A percentile compares a stretch with the other conserved stretches of the same genome.
Evolutionary conservation across 2,888 invertebrate species (phyloP).

Genomic region (Azorinus chamasolen): DNA sequence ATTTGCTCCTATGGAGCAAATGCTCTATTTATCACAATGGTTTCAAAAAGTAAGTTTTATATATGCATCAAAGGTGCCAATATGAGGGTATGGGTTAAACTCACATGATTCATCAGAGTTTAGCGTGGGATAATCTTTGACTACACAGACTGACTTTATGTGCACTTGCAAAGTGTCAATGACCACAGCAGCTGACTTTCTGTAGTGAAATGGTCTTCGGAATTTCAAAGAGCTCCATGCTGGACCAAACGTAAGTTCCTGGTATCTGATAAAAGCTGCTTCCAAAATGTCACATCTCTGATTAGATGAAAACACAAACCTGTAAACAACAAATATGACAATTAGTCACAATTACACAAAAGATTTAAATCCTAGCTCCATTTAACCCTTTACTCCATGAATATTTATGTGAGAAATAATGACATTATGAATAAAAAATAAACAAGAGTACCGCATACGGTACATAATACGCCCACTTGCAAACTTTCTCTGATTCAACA

Average conservation of each 20-base stretch:
- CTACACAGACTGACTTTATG: slow-evolving; percentile 89
- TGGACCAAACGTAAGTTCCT: slow-evolving; percentile 85
- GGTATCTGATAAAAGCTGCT: slow-evolving; percentile 88
- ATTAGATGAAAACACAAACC: slow-evolving; percentile 64
- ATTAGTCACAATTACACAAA: no score
- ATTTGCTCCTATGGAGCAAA: no score
- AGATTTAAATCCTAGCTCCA: no score
- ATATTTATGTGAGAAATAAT: no score
- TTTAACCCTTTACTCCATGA: no score
- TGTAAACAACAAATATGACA: slow-evolving; percentile 33
- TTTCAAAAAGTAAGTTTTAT: no score
- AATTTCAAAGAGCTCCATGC: slow-evolving; percentile 32
- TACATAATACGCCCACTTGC: no score
- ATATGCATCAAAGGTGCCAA: neutral
- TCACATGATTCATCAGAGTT: slow-evolving; percentile 93
- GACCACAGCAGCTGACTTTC: slow-evolving; percentile 7
- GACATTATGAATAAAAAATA: no score
- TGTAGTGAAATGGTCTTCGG: slow-evolving; percentile 20
- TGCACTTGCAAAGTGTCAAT: slow-evolving; percentile 87
- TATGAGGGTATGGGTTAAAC: slow-evolving; percentile 32
- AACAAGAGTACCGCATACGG: no score
- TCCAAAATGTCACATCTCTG: slow-evolving; percentile 88
- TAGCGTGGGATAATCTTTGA: slow-evolving; percentile 89
- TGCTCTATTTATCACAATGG: no score
- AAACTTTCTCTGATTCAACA: no score